These are phyloP conservation scores for Tholera decimalis DNA, from an alignment of 2,888 invertebrate species.

Conservation along the genomic window DNA sequence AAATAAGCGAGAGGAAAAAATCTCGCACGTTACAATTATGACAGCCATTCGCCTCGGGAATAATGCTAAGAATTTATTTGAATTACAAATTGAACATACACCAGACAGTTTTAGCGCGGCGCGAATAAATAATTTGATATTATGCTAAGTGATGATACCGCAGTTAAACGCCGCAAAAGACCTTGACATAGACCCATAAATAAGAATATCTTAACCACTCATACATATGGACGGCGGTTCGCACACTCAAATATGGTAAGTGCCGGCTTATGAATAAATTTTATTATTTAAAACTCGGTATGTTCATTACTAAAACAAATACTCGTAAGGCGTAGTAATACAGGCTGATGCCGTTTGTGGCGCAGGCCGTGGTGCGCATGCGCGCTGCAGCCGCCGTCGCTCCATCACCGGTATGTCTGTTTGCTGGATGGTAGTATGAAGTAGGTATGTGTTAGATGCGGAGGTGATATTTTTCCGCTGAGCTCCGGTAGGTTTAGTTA, in stretches of 20 bases:
- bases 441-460: conserved; percentile 59
- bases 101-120: conserved; percentile 88
- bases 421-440: no score
- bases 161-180: conserved; percentile 81
- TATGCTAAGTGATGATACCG: conserved; percentile 89
- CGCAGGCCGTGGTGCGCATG: conserved; percentile 12
- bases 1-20: conserved; percentile 78
- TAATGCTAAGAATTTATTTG: conserved; percentile 87
- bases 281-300: conserved; percentile 91
- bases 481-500: conserved; percentile 76
- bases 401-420: no score
- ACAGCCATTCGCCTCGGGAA: conserved; percentile 78
- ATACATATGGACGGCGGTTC: conserved; percentile 90
- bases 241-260: conserved; percentile 90
- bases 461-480: conserved; percentile 73
- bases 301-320: conserved; percentile 92
- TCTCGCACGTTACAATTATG: conserved; percentile 85
- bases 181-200: conserved; percentile 91
- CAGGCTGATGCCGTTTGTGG: conserved; percentile 82
- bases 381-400: neutral
- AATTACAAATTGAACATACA: conserved; percentile 89
- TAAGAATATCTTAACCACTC: conserved; percentile 91
- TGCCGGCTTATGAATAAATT: conserved; percentile 91
- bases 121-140: conserved; percentile 91
- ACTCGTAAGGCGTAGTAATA: conserved; percentile 89